phyloP scores from a whole-genome alignment of 2,797 vertebrate genomes.

The Ctenosaura bakeri region DNA sequence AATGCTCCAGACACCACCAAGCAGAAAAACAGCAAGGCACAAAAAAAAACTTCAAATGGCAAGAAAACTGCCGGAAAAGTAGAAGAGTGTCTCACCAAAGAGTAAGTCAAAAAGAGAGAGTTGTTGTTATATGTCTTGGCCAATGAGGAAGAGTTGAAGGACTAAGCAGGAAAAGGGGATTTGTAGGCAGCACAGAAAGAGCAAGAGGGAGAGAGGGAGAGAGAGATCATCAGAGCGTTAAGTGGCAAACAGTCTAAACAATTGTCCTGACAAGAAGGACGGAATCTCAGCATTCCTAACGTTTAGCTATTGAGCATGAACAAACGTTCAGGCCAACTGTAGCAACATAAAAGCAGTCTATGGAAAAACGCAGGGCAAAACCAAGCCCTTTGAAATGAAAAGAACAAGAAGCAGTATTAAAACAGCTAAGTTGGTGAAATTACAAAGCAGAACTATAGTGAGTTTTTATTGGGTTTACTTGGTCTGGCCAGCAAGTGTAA shows the following conservation, averaged over 20 bases:
- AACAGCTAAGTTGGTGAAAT: background rate
- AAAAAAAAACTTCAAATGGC: background rate
- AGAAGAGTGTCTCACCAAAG: background rate
- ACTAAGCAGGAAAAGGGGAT: conserved; percentile 11
- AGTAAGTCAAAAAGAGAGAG: background rate
- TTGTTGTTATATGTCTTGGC: background rate
- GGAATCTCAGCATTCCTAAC: conserved; percentile 35
- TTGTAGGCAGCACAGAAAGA: conserved; percentile 5
- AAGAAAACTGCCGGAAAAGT: conserved; percentile 32
- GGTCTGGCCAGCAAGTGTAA: background rate
- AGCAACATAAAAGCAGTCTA: conserved; percentile 37
- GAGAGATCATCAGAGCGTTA: conserved; percentile 24
- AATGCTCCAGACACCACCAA: rapidly evolving
- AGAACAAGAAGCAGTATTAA: background rate
- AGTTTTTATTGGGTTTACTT: conserved; percentile 1
- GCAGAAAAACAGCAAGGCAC: background rate
- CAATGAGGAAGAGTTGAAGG: conserved; percentile 32
- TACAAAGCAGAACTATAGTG: conserved; percentile 19
- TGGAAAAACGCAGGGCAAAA: background rate
- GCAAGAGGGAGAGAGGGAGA: conserved; percentile 6
- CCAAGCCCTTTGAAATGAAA: conserved; percentile 7
- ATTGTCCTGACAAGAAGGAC: conserved; percentile 48
- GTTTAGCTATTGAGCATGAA: conserved; percentile 34
- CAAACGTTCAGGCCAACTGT: background rate
- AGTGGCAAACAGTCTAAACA: conserved; percentile 30